Conservation (phyloP, 2,888 invertebrate genomes). For the Halictus ligatus region DNA sequence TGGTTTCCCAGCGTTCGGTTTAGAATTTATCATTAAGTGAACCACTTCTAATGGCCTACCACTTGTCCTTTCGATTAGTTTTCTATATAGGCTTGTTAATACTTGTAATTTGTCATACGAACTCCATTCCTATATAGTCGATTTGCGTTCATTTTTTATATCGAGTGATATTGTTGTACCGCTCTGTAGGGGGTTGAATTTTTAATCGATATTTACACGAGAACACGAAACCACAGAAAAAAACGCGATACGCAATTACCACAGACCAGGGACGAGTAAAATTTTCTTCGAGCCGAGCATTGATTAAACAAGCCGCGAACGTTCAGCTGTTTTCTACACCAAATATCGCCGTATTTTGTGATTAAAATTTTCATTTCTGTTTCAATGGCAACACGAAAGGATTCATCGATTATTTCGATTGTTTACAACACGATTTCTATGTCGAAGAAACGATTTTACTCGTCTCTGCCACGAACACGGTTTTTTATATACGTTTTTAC, state of each 20-base stretch:
- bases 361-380: neutral
- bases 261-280: constrained; percentile 4
- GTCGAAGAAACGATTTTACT: neutral
- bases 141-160: constrained; percentile 3
- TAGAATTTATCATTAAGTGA: constrained; percentile 8
- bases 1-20: neutral
- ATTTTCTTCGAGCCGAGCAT: neutral
- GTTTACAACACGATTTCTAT: neutral
- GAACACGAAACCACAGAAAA: neutral
- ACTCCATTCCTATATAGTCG: constrained; percentile 17
- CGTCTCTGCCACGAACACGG: constrained; percentile 7
- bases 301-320: neutral
- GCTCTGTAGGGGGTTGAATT: constrained; percentile 14
- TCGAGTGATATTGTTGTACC: constrained; percentile 12
- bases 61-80: constrained; percentile 9
- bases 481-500: constrained; percentile 68
- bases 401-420: neutral
- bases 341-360: neutral
- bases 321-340: neutral
- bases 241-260: constrained; percentile 13
- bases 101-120: constrained; percentile 15
- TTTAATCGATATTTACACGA: constrained; percentile 31
- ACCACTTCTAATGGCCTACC: constrained; percentile 43
- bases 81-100: constrained; percentile 19
- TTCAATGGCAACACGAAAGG: neutral